Percentiles rank a stretch among this genome's conserved stretches.
Conservation (phyloP, 2,888 invertebrate species). For the Platerodrilus igneus region DNA sequence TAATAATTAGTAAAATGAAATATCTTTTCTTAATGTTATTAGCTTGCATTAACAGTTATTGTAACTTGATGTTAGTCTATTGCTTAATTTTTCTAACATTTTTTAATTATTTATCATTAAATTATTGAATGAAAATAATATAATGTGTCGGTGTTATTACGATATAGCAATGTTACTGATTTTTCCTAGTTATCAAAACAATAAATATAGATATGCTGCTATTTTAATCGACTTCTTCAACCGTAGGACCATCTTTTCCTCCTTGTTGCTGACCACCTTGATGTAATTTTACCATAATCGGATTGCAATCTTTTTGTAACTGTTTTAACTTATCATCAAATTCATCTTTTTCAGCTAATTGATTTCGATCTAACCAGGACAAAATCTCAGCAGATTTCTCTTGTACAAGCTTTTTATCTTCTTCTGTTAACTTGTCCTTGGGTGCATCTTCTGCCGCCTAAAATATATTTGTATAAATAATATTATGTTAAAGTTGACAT, state of each 20-base stretch:
- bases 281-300: conserved; percentile 81
- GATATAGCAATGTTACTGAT: neutral
- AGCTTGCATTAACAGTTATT: too few relatives aligned
- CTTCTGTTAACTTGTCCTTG: conserved; percentile 62
- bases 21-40: too few relatives aligned
- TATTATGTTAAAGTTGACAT: conserved; percentile 24
- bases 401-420: conserved; percentile 65
- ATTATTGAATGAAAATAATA: neutral
- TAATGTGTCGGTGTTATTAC: neutral
- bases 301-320: conserved; percentile 68
- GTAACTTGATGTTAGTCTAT: too few relatives aligned
- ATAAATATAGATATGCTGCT: too few relatives aligned
- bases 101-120: too few relatives aligned
- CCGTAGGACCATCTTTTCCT: conserved; percentile 51
- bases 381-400: conserved; percentile 67
- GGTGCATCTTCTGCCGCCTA: conserved; percentile 62
- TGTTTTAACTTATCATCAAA: conserved; percentile 73
- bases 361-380: conserved; percentile 76
- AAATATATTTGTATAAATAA: conserved; percentile 21
- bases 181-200: neutral
- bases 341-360: conserved; percentile 72
- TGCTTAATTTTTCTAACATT: too few relatives aligned
- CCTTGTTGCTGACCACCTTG: conserved; percentile 49
- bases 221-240: conserved; percentile 68
- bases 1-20: too few relatives aligned